Conservation (phyloP, 2,113 vertebrate species). For the Clarias gariepinus region DNA sequence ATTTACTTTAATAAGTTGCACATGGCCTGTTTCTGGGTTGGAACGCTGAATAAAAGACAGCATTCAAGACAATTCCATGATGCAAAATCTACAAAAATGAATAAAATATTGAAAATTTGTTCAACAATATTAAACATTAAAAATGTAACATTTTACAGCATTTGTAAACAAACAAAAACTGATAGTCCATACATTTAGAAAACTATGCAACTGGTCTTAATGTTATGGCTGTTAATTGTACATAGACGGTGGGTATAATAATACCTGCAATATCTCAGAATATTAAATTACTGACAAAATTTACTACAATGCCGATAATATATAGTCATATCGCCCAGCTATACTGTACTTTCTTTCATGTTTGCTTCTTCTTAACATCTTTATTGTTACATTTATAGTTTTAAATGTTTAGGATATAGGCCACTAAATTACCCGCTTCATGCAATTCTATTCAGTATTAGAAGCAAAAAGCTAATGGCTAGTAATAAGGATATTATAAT, state of each 20-base stretch:
- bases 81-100: background rate
- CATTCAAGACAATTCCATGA: too few relatives aligned
- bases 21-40: background rate
- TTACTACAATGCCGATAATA: background rate
- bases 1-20: background rate
- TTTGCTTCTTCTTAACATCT: background rate
- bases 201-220: too few relatives aligned
- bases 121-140: background rate
- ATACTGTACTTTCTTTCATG: background rate
- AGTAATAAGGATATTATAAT: background rate
- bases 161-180: too few relatives aligned
- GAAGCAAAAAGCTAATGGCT: background rate
- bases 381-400: background rate
- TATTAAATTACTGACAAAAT: background rate
- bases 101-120: background rate
- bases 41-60: background rate
- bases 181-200: too few relatives aligned
- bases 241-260: background rate
- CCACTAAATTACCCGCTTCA: background rate
- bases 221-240: too few relatives aligned
- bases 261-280: background rate
- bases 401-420: background rate
- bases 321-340: background rate
- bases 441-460: too few relatives aligned
- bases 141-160: background rate